phyloP scores from a whole-genome alignment of 2,888 invertebrate genomes.

The Dilophus febrilis region DNA sequence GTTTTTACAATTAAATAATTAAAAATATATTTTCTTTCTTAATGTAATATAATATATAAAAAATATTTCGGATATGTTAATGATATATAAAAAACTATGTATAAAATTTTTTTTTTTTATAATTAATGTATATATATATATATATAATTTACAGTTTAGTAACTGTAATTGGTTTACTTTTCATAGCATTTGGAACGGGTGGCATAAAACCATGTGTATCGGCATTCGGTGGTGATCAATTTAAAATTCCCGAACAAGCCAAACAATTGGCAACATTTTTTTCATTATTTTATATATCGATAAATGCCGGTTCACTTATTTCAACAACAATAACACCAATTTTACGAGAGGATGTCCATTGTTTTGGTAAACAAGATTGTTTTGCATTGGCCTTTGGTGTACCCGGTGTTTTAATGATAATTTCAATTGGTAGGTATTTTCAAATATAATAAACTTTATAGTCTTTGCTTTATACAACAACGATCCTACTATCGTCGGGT shows the following conservation, averaged over 20 bases:
- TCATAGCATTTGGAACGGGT: conserved; percentile 81
- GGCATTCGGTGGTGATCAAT: conserved; percentile 92
- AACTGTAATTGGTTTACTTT: conserved; percentile 47
- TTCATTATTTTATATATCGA: conserved; percentile 86
- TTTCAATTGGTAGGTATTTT: conserved; percentile 31
- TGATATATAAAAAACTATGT: not conserved
- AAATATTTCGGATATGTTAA: too few species aligned
- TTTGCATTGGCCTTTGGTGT: conserved; percentile 79
- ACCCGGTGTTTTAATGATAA: conserved; percentile 70
- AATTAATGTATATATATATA: conserved; percentile 18
- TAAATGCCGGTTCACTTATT: conserved; percentile 78
- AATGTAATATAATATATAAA: too few species aligned
- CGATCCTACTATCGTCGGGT: too few species aligned
- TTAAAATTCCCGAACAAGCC: conserved; percentile 62
- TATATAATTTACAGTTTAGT: conserved; percentile 28
- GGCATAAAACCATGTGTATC: conserved; percentile 93
- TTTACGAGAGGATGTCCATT: conserved; percentile 59
- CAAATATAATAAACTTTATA: too few species aligned
- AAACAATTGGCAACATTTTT: conserved; percentile 69
- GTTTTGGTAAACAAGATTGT: conserved; percentile 60
- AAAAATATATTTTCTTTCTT: too few species aligned
- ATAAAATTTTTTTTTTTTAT: not conserved
- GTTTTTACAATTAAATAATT: conserved; percentile 14
- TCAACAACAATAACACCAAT: conserved; percentile 81
- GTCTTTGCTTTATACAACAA: too few species aligned